These are phyloP conservation scores for Notodonta dromedarius DNA, from an alignment of 2,888 invertebrate genomes.

Conservation along the genomic window DNA sequence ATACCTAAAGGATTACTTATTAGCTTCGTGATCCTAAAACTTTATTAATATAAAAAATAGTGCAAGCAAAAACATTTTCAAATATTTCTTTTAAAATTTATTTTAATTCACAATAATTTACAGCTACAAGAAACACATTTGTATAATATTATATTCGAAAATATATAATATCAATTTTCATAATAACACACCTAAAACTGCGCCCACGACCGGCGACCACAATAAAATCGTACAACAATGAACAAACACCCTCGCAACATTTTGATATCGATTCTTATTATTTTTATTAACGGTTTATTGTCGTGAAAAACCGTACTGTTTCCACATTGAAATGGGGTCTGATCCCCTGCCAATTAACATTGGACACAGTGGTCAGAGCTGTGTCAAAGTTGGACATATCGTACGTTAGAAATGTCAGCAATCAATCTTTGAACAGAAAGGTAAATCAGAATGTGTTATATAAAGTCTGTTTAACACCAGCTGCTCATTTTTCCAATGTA, in stretches of 20 bases:
- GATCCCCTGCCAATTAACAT: slow-evolving; percentile 83
- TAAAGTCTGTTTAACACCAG: background rate
- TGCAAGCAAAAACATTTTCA: too few species aligned
- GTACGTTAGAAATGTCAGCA: slow-evolving; percentile 44
- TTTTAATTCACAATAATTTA: too few species aligned
- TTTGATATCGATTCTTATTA: slow-evolving; percentile 65
- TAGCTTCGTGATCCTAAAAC: too few species aligned
- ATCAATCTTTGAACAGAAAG: slow-evolving; percentile 48
- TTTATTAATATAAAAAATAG: too few species aligned
- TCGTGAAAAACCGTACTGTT: slow-evolving; percentile 68
- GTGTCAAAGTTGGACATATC: slow-evolving; percentile 68
- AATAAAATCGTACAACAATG: slow-evolving; percentile 54
- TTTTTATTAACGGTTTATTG: slow-evolving; percentile 70
- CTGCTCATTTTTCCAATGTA: background rate
- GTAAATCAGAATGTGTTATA: slow-evolving; percentile 14
- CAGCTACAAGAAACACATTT: too few species aligned
- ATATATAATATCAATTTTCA: background rate
- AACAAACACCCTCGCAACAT: slow-evolving; percentile 74
- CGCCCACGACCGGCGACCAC: slow-evolving; percentile 43
- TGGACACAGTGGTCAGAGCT: slow-evolving; percentile 77
- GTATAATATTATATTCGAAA: background rate
- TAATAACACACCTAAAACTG: background rate
- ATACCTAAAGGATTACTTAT: too few species aligned
- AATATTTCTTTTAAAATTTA: too few species aligned
- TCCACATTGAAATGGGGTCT: slow-evolving; percentile 59